Conservation (phyloP, 2,113 vertebrate species). For the Symphodus melops region DNA sequence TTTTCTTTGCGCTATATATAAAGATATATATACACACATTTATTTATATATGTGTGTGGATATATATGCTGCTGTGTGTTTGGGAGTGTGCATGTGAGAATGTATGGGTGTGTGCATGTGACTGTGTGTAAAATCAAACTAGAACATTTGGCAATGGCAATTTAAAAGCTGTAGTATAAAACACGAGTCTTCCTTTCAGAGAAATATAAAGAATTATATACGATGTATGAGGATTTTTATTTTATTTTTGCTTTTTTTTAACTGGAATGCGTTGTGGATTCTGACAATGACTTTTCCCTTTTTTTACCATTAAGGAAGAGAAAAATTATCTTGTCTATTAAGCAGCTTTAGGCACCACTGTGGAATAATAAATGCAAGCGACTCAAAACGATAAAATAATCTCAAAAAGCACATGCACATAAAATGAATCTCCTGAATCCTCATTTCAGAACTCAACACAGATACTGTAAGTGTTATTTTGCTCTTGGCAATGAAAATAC, state of each 20-base stretch:
- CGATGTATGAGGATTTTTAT: constrained; percentile 61
- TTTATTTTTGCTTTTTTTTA: constrained; percentile 71
- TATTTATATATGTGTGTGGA: constrained; percentile 15
- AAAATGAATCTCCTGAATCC: constrained; percentile 46
- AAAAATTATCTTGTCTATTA: constrained; percentile 69
- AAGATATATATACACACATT: constrained; percentile 4
- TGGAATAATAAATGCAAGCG: constrained; percentile 78
- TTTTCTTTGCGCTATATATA: constrained; percentile 62
- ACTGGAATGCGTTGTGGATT: constrained; percentile 75
- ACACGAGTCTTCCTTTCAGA: constrained; percentile 90
- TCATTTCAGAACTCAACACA: constrained; percentile 54
- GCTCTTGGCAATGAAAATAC: constrained; percentile 62
- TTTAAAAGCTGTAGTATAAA: constrained; percentile 89
- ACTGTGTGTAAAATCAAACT: constrained; percentile 67
- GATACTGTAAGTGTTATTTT: constrained; percentile 64
- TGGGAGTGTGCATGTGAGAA: constrained; percentile 34
- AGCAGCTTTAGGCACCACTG: constrained; percentile 84
- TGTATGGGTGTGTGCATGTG: constrained; percentile 34
- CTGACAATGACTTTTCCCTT: constrained; percentile 51
- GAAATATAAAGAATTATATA: constrained; percentile 86
- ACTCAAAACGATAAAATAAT: constrained; percentile 65
- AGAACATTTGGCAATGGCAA: constrained; percentile 85
- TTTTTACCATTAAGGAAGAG: constrained; percentile 63
- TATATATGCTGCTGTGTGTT: constrained; percentile 47
- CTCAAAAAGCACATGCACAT: constrained; percentile 72